These are phyloP conservation scores for Pangasius macronema DNA, from an alignment of 2,797 vertebrate genomes.

Conservation along the genomic window DNA sequence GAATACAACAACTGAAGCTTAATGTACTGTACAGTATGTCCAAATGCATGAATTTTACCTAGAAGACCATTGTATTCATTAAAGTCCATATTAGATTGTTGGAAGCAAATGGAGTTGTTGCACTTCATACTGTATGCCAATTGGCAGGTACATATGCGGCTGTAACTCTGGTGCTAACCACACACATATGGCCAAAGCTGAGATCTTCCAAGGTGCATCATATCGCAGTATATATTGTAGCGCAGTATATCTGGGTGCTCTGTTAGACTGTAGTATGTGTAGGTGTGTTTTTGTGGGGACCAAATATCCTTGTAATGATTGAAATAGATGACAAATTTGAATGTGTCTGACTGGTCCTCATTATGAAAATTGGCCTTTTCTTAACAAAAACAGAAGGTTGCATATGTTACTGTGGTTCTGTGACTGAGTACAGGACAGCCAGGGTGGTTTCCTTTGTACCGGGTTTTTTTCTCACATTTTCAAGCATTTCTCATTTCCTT, in stretches of 20 bases:
- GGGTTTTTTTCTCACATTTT: neutral
- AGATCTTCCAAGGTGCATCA: conserved; percentile 7
- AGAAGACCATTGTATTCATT: neutral
- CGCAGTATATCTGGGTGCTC: neutral
- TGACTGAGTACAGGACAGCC: neutral
- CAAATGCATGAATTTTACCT: neutral
- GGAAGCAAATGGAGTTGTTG: conserved; percentile 9
- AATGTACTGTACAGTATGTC: neutral
- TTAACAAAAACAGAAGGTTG: neutral
- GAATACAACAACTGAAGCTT: neutral
- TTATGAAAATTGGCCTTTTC: neutral
- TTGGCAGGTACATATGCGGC: conserved; percentile 12
- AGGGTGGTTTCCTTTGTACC: neutral
- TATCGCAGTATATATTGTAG: neutral
- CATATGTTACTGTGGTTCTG: neutral
- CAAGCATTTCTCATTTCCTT: neutral
- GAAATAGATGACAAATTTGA: neutral
- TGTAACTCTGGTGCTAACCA: conserved; percentile 26
- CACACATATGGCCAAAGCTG: conserved; percentile 23
- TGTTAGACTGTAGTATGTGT: neutral
- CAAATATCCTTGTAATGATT: neutral
- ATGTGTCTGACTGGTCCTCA: conserved; percentile 1
- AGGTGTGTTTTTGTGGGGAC: neutral
- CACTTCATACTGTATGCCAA: conserved; percentile 22
- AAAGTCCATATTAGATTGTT: conserved; percentile 4